These are phyloP conservation scores for Mechanitis mazaeus DNA, from an alignment of 2,888 invertebrate genomes.

Conservation along the genomic window DNA sequence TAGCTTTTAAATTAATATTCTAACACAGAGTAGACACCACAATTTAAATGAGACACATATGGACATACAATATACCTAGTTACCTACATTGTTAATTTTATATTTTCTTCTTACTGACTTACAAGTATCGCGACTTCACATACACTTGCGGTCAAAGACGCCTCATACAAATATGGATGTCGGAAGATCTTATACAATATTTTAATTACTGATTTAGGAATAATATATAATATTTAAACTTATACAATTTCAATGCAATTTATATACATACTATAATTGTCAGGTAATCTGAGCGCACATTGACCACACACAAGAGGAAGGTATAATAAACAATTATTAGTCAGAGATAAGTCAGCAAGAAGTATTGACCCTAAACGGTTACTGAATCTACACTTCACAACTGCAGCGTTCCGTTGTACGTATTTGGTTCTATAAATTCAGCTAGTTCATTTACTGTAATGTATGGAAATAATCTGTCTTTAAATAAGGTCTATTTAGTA, in stretches of 20 bases:
- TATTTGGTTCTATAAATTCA: constrained; percentile 44
- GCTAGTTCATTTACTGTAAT: constrained; percentile 22
- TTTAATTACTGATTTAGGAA: constrained; percentile 12
- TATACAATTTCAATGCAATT: constrained; percentile 3
- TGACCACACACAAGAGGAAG: constrained; percentile 32
- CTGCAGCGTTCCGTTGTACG: constrained; percentile 71
- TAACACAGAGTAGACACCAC: constrained; percentile 76
- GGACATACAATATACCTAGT: constrained; percentile 65
- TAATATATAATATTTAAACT: constrained; percentile 13
- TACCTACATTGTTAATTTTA: constrained; percentile 56
- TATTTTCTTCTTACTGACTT: constrained; percentile 66
- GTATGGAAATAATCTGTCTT: too few species aligned
- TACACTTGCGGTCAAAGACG: constrained; percentile 20
- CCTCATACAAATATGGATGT: constrained; percentile 11
- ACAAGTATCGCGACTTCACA: constrained; percentile 32
- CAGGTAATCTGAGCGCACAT: constrained; percentile 30
- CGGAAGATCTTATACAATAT: constrained; percentile 18
- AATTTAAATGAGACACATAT: constrained; percentile 74
- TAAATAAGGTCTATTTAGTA: neutral
- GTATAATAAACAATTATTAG: constrained; percentile 14
- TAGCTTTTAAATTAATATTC: constrained; percentile 67
- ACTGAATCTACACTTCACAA: constrained; percentile 59
- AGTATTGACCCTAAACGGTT: constrained; percentile 50
- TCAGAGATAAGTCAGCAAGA: constrained; percentile 59
- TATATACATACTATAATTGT: constrained; percentile 22